These are phyloP conservation scores for Cetoscarus ocellatus DNA, from an alignment of 2,797 vertebrate genomes.

Conservation along the genomic window DNA sequence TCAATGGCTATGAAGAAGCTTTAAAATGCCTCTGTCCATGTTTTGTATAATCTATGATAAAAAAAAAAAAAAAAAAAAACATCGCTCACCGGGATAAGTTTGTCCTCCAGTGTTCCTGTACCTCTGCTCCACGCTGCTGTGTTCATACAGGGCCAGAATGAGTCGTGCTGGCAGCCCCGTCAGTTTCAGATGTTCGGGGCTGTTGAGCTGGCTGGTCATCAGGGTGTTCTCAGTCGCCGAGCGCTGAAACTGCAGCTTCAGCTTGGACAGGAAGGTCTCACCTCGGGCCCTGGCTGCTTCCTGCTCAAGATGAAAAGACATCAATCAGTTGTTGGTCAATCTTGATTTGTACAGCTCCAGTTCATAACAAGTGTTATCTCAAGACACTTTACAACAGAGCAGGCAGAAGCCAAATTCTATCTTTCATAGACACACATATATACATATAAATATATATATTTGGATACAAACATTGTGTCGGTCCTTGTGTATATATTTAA, in stretches of 20 bases:
- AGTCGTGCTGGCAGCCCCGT: slow-evolving; percentile 89
- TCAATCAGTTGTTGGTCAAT: no score
- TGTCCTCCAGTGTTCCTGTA: slow-evolving; percentile 82
- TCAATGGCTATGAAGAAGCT: no score
- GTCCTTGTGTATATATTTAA: no score
- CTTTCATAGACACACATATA: no score
- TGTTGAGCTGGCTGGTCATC: slow-evolving; percentile 83
- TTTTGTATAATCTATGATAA: neutral
- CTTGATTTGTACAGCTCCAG: no score
- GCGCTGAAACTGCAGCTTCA: slow-evolving; percentile 88
- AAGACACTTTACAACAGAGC: no score
- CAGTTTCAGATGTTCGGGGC: slow-evolving; percentile 84
- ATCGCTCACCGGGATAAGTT: slow-evolving; percentile 89
- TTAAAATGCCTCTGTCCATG: no score
- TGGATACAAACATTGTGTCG: no score
- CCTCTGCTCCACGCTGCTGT: slow-evolving; percentile 88
- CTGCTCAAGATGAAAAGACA: slow-evolving; percentile 50
- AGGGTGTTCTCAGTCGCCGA: slow-evolving; percentile 92
- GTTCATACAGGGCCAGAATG: slow-evolving; percentile 90
- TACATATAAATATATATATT: no score
- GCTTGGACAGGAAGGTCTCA: slow-evolving; percentile 87
- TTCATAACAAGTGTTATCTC: no score
- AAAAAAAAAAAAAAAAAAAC: neutral
- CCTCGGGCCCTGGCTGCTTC: slow-evolving; percentile 79
- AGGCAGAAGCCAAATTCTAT: no score